Percentiles rank a stretch among this genome's conserved stretches.
phyloP scores from a whole-genome alignment of 2,113 vertebrate species.

The Pionites leucogaster region DNA sequence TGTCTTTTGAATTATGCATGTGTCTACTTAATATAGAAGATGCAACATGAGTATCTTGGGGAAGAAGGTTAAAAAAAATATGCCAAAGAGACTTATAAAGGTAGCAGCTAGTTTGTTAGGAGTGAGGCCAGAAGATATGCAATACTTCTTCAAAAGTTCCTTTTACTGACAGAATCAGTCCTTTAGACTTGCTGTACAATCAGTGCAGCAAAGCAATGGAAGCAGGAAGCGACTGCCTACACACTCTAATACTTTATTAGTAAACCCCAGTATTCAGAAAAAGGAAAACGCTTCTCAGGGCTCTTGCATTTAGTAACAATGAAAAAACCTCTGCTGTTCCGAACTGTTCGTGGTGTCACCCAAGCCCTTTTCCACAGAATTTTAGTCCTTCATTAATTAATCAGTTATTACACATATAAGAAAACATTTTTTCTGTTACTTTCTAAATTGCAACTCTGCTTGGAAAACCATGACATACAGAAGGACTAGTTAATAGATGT shows the following conservation, averaged over 20 bases:
- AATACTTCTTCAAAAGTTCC: not conserved
- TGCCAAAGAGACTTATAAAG: not conserved
- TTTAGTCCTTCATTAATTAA: not conserved
- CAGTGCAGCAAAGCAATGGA: not conserved
- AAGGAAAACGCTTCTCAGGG: not conserved
- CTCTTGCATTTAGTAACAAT: not conserved
- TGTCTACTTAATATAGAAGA: not conserved
- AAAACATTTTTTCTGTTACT: not conserved
- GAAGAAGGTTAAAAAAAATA: not conserved
- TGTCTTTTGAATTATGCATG: conserved; percentile 5
- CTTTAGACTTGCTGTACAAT: not conserved
- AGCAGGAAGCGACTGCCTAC: not conserved
- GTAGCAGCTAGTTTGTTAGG: not conserved
- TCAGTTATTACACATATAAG: not conserved
- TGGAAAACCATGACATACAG: not conserved
- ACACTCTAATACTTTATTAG: not conserved
- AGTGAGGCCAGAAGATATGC: not conserved
- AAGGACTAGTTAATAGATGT: not conserved
- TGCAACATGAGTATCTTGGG: not conserved
- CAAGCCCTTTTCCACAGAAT: not conserved
- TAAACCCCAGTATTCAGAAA: not conserved
- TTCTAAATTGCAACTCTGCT: not conserved
- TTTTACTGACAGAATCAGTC: not conserved
- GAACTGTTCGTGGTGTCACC: not conserved
- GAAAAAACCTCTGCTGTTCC: not conserved